A percentile compares a stretch with the other conserved stretches of the same genome.
Conservation (phyloP, 2,113 vertebrate species). For the Gavialis gangeticus region DNA sequence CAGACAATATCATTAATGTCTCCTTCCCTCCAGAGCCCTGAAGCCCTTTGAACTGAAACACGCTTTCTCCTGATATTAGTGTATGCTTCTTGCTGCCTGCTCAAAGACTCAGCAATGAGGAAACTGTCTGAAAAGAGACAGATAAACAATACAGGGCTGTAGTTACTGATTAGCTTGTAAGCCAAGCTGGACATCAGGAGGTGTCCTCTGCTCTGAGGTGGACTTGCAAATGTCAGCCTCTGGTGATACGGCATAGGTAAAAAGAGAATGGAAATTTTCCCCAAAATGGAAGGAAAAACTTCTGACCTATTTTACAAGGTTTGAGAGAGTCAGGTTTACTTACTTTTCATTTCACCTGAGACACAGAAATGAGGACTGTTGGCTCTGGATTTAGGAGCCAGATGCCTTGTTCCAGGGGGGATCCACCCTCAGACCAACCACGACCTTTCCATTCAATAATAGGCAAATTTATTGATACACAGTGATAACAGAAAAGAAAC, state of each 20-base stretch:
- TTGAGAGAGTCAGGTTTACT: not conserved
- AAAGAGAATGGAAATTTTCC: not conserved
- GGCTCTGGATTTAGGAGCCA: no score
- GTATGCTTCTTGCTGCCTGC: not conserved
- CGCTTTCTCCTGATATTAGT: not conserved
- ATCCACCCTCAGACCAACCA: no score
- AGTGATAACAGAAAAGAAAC: no score
- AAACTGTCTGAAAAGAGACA: not conserved
- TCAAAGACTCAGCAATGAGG: not conserved
- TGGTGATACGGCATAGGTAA: not conserved
- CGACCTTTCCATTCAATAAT: no score
- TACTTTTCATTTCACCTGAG: not conserved
- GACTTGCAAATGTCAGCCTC: not conserved
- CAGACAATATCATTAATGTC: not conserved
- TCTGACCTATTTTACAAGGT: accelerated
- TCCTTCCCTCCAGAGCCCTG: not conserved
- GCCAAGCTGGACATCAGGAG: not conserved
- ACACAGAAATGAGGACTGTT: no score
- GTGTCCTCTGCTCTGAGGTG: no score
- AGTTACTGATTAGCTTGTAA: not conserved
- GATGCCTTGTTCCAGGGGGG: no score
- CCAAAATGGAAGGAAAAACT: not conserved
- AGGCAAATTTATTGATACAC: no score
- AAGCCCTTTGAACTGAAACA: not conserved
- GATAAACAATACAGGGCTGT: not conserved